phyloP scores from a whole-genome alignment of 2,888 invertebrate genomes.

The Anthophora plumipes region DNA sequence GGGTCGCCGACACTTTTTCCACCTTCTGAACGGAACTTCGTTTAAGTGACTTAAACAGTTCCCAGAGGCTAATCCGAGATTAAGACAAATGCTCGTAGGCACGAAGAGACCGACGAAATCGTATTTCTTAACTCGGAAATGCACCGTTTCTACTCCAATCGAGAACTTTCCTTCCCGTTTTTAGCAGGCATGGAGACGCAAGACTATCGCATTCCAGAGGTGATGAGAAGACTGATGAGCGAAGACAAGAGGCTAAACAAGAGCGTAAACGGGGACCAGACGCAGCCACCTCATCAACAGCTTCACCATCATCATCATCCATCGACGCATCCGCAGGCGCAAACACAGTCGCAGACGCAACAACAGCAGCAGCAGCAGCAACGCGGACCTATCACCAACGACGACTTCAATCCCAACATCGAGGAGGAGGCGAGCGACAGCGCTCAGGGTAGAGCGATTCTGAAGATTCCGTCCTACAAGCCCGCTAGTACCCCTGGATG shows the following conservation, averaged over 20 bases:
- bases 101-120: slow-evolving; percentile 31
- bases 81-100: slow-evolving; percentile 56
- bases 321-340: slow-evolving; percentile 76
- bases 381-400: slow-evolving; percentile 84
- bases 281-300: slow-evolving; percentile 76
- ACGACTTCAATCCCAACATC: slow-evolving; percentile 83
- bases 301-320: slow-evolving; percentile 76
- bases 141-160: too few relatives aligned
- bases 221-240: slow-evolving; percentile 86
- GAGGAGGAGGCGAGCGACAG: slow-evolving; percentile 84
- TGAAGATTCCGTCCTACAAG: slow-evolving; percentile 97
- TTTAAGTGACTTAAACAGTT: slow-evolving; percentile 57
- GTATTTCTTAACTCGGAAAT: slow-evolving; percentile 1
- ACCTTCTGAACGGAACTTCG: slow-evolving; percentile 57
- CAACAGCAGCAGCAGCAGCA: slow-evolving; percentile 71
- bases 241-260: slow-evolving; percentile 86
- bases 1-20: slow-evolving; percentile 65
- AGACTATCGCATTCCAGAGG: slow-evolving; percentile 86
- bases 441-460: slow-evolving; percentile 88
- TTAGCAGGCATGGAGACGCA: slow-evolving; percentile 81
- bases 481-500: slow-evolving; percentile 85
- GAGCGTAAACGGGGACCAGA: slow-evolving; percentile 81
- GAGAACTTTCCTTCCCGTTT: background rate
- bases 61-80: slow-evolving; percentile 62
- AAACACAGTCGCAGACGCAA: slow-evolving; percentile 74